phyloP scores from a whole-genome alignment of 2,113 vertebrate species.

The Propithecus coquereli region DNA sequence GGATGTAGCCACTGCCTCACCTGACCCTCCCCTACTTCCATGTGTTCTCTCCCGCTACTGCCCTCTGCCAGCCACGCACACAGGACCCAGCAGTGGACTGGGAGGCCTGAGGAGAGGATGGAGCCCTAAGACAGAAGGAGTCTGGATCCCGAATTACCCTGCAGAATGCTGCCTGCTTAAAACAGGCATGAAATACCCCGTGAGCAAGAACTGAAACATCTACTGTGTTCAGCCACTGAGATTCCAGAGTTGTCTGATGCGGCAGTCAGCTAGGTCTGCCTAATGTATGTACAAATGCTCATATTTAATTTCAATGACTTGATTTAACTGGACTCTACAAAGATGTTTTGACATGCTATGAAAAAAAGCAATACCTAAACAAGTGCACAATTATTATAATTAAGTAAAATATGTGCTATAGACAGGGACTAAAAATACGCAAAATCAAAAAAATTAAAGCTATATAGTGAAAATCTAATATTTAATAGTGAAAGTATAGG shows the following conservation, averaged over 20 bases:
- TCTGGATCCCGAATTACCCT: neutral
- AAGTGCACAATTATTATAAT: neutral
- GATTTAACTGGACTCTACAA: neutral
- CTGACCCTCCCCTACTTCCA: neutral
- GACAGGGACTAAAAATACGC: neutral
- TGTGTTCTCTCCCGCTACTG: fast-evolving
- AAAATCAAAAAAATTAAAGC: neutral
- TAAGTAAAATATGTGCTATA: neutral
- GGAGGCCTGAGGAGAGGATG: neutral
- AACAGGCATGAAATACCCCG: neutral
- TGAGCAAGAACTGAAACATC: neutral
- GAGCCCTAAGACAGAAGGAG: neutral
- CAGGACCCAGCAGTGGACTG: neutral
- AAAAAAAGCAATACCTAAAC: neutral
- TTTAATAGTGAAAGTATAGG: neutral
- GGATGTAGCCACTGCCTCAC: neutral
- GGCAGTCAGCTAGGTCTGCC: neutral
- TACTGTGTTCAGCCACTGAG: neutral
- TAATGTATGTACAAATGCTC: neutral
- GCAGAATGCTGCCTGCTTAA: neutral
- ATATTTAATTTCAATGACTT: neutral
- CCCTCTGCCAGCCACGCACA: neutral
- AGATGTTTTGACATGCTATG: neutral
- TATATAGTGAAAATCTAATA: neutral
- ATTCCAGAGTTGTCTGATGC: neutral